Base-by-base conservation (phyloP, 2,797 vertebrate genomes). In the Cossypha dichroa region DNA sequence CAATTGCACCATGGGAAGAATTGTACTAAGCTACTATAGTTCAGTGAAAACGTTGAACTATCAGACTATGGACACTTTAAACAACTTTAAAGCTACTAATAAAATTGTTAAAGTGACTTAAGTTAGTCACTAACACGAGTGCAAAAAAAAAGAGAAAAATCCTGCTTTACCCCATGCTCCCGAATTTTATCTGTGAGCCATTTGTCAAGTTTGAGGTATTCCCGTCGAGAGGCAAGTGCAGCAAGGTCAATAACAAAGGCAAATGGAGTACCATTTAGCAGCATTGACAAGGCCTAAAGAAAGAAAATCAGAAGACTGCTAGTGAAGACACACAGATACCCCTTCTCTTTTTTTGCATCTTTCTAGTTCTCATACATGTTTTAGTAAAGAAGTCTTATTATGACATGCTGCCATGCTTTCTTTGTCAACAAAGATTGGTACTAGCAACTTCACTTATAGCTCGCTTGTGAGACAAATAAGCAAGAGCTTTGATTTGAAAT, bases 191-290 rank as follows among this genome's bases (percentile, higher is more conserved):
- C 99, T 96, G 99, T 99, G 97, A 99, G 98, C 99, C 99, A 99
- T 98, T 99, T 99, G 98, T 99, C 99, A 98, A 99, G 99, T 99
- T 99, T 99, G 99, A 99, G 99, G 99, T 99, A 99, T 99, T 99
- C 99, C 97, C 99, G 99, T 98, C 99, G 99, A 97, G 99, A 99
- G 96, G 99, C 99, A 98, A 99, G 99, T 98, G 99, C 99, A 99
- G 99, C 99, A 98, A 99, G 99, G 98, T 99, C 99, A 99, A 99
- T 99, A 98, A 99, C 99, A 98, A 99, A 99, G 98, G 99, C 99
- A 99, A 99, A 99, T 74, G 99, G 99, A 98, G 99, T 99, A 98
- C 99, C 99, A 98, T 99, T 99, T 98, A 99, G 99, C 99, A 99
- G 99, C 99, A 99, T 99, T 76, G 99, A 99, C 91, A 99, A 98